A percentile compares a stretch with the other conserved stretches of the same genome.
phyloP scores from a whole-genome alignment of 1,140 invertebrate species.

The Bradysia coprophila region DNA sequence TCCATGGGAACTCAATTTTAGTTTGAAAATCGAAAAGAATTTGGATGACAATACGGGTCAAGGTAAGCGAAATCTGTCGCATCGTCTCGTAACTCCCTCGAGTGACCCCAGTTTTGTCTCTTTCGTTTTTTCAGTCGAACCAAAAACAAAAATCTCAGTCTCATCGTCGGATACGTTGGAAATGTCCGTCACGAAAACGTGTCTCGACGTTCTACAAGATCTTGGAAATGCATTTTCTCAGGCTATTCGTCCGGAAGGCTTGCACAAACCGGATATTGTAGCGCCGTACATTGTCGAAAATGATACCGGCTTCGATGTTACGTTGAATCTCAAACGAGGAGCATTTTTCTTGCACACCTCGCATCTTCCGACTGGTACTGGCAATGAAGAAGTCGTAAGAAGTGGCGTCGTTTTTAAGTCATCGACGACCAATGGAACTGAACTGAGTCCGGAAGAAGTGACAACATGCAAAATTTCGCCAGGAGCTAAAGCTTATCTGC shows the following conservation, averaged over 20 bases:
- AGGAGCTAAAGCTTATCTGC: slow-evolving; percentile 15
- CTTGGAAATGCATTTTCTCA: slow-evolving; percentile 46
- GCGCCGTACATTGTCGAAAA: slow-evolving; percentile 71
- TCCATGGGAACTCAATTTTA: slow-evolving; percentile 71
- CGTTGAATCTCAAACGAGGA: slow-evolving; percentile 30
- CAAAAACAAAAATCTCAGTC: slow-evolving; percentile 30
- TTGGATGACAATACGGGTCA: slow-evolving; percentile 8
- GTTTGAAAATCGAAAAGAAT: slow-evolving; percentile 33
- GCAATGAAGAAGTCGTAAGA: slow-evolving; percentile 3
- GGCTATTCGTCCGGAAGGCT: slow-evolving; percentile 30
- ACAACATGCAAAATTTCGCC: slow-evolving; percentile 15
- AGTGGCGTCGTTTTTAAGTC: slow-evolving; percentile 6
- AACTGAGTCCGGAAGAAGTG: slow-evolving; percentile 10
- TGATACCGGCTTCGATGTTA: slow-evolving; percentile 56
- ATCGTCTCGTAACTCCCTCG: too few species aligned
- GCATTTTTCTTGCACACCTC: slow-evolving; percentile 25
- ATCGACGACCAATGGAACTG: neutral
- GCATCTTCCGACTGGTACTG: slow-evolving; percentile 8
- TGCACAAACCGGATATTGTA: slow-evolving; percentile 24
- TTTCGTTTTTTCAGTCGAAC: slow-evolving; percentile 13
- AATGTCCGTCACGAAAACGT: slow-evolving; percentile 77
- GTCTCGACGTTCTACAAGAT: slow-evolving; percentile 43
- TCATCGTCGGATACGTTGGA: slow-evolving; percentile 56
- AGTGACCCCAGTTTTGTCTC: too few species aligned
- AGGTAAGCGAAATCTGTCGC: too few species aligned